Evolutionary conservation across 2,888 invertebrate genomes (phyloP).

Genomic region (Norana najaformis): DNA sequence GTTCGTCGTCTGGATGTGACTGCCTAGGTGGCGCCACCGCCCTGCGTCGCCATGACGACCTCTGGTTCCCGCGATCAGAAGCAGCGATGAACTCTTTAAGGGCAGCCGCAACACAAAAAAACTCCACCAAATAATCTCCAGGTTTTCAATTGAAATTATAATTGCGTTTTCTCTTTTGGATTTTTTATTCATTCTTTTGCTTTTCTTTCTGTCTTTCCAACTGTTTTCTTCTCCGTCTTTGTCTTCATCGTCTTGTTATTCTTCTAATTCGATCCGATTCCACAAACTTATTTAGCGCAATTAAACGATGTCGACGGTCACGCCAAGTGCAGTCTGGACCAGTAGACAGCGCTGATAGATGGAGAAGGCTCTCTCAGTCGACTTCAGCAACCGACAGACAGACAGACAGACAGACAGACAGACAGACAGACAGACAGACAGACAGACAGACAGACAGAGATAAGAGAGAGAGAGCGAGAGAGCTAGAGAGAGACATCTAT

Average conservation of each 20-base stretch:
- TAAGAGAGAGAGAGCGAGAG: not conserved
- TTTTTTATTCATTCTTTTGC: not conserved
- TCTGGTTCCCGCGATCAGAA: not conserved
- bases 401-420: not conserved
- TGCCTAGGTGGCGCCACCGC: not conserved
- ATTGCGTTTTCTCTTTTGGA: not conserved
- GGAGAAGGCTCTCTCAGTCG: not conserved
- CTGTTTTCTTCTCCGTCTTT: not conserved
- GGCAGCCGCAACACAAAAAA: too few relatives aligned
- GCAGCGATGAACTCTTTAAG: not conserved
- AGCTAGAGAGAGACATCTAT: not conserved
- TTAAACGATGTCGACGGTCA: too few relatives aligned
- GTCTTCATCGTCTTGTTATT: not conserved
- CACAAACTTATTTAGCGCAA: too few relatives aligned
- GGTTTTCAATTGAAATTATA: not conserved
- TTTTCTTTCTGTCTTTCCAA: not conserved
- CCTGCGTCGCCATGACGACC: not conserved
- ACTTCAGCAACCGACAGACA: not conserved
- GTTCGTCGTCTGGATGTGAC: not conserved
- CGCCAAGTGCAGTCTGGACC: not conserved
- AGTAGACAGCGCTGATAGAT: not conserved
- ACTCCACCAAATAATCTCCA: not conserved
- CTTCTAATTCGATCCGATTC: too few relatives aligned
- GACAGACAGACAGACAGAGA: not conserved
- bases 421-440: not conserved